phyloP scores from a whole-genome alignment of 2,113 vertebrate species.

The Thamnaconus septentrionalis region DNA sequence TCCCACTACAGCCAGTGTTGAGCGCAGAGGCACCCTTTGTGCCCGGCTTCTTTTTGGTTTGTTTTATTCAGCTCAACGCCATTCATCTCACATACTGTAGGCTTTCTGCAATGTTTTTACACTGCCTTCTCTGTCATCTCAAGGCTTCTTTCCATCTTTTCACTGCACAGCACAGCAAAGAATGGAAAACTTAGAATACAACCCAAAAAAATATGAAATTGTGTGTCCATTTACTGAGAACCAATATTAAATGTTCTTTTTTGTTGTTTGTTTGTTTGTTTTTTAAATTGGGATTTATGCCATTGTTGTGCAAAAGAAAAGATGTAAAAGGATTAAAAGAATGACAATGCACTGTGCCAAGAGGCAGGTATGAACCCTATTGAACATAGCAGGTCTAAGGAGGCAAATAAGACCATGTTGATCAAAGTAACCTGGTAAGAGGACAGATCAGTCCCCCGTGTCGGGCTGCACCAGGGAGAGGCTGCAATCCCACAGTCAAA shows the following conservation, averaged over 20 bases:
- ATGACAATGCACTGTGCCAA: conserved; percentile 75
- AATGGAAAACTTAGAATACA: conserved; percentile 56
- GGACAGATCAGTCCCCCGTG: conserved; percentile 47
- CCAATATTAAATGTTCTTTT: background rate
- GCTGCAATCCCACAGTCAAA: conserved; percentile 85
- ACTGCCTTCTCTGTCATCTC: conserved; percentile 83
- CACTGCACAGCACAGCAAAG: conserved; percentile 73
- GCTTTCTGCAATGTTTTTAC: conserved; percentile 78
- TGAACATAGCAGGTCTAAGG: conserved; percentile 77
- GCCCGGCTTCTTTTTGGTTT: no score
- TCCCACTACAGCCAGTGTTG: no score
- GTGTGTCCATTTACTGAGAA: conserved; percentile 38
- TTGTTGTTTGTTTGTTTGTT: conserved; percentile 7
- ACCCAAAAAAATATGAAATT: conserved; percentile 47
- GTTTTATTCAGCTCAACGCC: background rate
- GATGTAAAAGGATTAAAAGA: conserved; percentile 77
- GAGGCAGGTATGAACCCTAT: conserved; percentile 86
- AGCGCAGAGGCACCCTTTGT: no score
- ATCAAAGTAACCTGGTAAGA: conserved; percentile 56
- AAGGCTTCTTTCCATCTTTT: conserved; percentile 81
- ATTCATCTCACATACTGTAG: conserved; percentile 76
- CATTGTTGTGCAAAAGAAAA: conserved; percentile 77
- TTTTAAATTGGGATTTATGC: conserved; percentile 47
- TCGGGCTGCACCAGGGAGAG: conserved; percentile 77
- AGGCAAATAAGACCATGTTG: conserved; percentile 67